A percentile compares a stretch with the other conserved stretches of the same genome.
These are phyloP conservation scores for Abramis brama DNA, from an alignment of 2,113 vertebrate genomes.

Conservation along the genomic window DNA sequence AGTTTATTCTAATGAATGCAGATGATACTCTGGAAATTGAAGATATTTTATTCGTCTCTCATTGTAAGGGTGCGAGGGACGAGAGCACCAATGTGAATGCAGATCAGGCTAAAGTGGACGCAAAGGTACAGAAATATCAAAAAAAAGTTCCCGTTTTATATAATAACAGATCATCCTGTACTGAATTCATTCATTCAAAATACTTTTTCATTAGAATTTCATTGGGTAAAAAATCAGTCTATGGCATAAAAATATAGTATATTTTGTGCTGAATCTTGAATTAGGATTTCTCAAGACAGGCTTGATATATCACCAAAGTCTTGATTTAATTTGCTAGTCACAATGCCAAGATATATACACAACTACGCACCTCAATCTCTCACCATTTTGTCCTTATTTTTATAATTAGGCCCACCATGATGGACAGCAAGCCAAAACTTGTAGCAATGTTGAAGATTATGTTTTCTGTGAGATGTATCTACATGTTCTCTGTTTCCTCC, in stretches of 20 bases:
- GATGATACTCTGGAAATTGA: not conserved
- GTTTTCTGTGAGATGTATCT: not conserved
- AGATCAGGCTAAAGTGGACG: constrained; percentile 71
- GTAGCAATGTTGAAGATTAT: not conserved
- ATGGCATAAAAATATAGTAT: not conserved
- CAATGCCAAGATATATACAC: no score
- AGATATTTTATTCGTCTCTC: constrained; percentile 14
- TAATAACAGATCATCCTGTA: not conserved
- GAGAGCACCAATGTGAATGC: constrained; percentile 65
- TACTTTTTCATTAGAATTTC: not conserved
- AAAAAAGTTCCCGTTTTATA: no score
- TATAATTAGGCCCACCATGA: not conserved
- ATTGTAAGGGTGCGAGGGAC: constrained; percentile 69
- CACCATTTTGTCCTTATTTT: not conserved
- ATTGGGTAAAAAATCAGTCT: not conserved
- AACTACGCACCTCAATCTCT: not conserved
- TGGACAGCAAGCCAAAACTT: not conserved
- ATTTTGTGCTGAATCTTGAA: not conserved
- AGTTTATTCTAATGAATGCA: not conserved
- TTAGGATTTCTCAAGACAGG: no score
- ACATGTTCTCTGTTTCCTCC: not conserved
- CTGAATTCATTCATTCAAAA: not conserved
- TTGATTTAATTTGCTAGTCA: no score
- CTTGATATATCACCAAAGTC: no score
- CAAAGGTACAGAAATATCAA: constrained; percentile 64